These are phyloP conservation scores for Chelon auratus DNA, from an alignment of 2,797 vertebrate genomes.

Conservation along the genomic window DNA sequence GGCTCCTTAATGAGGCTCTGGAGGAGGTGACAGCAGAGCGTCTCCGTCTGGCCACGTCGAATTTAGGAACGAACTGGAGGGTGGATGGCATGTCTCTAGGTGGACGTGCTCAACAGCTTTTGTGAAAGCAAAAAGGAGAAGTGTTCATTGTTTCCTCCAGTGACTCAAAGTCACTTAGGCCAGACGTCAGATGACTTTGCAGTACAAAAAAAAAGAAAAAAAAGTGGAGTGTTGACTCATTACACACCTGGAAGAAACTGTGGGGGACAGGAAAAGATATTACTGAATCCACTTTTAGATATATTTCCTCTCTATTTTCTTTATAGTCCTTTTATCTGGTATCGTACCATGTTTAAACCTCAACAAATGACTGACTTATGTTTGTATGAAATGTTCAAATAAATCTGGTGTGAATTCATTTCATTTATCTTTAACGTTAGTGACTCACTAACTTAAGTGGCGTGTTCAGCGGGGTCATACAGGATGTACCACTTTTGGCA, in stretches of 20 bases:
- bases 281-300: too few relatives aligned
- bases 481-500: too few relatives aligned
- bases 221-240: background rate
- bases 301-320: too few relatives aligned
- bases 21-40: conserved; percentile 40
- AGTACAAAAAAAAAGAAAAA: background rate
- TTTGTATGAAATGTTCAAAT: too few relatives aligned
- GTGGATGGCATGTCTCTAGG: background rate
- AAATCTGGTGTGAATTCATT: too few relatives aligned
- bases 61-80: conserved; percentile 9
- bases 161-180: conserved; percentile 33
- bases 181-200: conserved; percentile 19
- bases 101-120: background rate
- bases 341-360: too few relatives aligned
- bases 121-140: background rate
- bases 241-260: too few relatives aligned
- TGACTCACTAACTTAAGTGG: background rate
- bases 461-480: too few relatives aligned
- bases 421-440: too few relatives aligned
- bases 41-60: conserved; percentile 47
- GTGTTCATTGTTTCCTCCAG: background rate
- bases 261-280: too few relatives aligned
- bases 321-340: too few relatives aligned
- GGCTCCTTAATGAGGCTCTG: conserved; percentile 66
- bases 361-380: too few relatives aligned